These are phyloP conservation scores for Halocaridina rubra DNA, from an alignment of 2,888 invertebrate genomes.

Conservation along the genomic window DNA sequence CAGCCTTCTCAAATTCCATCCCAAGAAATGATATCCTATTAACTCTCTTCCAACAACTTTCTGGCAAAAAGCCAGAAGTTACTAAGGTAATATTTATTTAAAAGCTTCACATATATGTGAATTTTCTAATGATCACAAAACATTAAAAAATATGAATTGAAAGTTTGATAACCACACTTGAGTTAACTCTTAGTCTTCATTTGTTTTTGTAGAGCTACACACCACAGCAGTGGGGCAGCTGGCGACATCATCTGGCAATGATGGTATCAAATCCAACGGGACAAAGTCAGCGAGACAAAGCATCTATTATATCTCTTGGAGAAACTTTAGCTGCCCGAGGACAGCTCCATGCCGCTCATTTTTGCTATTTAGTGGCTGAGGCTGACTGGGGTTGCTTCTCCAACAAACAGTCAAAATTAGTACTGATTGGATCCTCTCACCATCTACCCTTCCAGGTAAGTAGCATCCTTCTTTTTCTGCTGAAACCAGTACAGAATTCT, in stretches of 20 bases:
- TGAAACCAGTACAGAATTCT: no score
- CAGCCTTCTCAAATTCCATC: slow-evolving; percentile 88
- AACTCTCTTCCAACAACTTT: slow-evolving; percentile 92
- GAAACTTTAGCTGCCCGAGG: slow-evolving; percentile 75
- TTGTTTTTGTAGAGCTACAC: slow-evolving; percentile 67
- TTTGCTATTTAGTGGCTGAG: slow-evolving; percentile 93
- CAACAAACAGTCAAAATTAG: slow-evolving; percentile 76
- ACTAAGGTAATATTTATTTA: slow-evolving; percentile 75
- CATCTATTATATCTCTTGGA: slow-evolving; percentile 78
- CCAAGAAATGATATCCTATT: slow-evolving; percentile 88
- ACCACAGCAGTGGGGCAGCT: slow-evolving; percentile 77
- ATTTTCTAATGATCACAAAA: no score
- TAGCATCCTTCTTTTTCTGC: no score
- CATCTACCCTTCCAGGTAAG: slow-evolving; percentile 72
- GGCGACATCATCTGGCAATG: slow-evolving; percentile 97
- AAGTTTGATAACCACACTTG: no score
- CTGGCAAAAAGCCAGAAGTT: slow-evolving; percentile 82
- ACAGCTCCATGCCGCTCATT: slow-evolving; percentile 90
- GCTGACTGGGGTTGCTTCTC: slow-evolving; percentile 74
- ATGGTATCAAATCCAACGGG: slow-evolving; percentile 80
- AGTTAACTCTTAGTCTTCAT: no score
- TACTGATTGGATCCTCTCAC: slow-evolving; percentile 83
- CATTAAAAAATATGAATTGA: no score
- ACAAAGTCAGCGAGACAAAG: slow-evolving; percentile 79
- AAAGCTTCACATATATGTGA: no score